Evolutionary conservation across 2,113 vertebrate species (phyloP).

Genomic region (Takifugu bimaculatus): DNA sequence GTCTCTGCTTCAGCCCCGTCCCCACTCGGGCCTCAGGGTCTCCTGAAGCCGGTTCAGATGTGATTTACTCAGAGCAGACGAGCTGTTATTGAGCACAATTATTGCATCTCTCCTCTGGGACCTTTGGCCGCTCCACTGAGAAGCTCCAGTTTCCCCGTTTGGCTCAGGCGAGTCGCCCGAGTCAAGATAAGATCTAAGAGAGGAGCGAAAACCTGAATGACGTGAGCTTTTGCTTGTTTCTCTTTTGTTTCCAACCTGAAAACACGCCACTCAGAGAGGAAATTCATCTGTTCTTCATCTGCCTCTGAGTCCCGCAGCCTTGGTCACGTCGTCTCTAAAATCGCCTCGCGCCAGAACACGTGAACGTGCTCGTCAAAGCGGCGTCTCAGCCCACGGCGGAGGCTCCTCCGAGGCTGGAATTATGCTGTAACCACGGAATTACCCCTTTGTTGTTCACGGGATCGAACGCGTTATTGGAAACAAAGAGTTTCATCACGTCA

Average conservation of each 20-base stretch:
- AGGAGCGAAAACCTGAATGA: neutral
- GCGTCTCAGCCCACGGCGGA: constrained; percentile 20
- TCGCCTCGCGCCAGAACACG: constrained; percentile 32
- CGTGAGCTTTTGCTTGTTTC: neutral
- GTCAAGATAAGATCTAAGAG: neutral
- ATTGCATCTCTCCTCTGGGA: neutral
- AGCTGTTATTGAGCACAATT: neutral
- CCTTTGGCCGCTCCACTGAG: neutral
- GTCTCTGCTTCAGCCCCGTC: no score
- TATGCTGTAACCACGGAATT: constrained; percentile 51
- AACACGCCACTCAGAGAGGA: neutral
- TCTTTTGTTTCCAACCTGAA: neutral
- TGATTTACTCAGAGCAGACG: no score
- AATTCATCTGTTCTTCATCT: constrained; percentile 12
- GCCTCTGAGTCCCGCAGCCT: constrained; percentile 46
- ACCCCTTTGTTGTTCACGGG: constrained; percentile 45
- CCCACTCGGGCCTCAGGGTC: no score
- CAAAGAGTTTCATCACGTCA: constrained; percentile 35
- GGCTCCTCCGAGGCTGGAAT: constrained; percentile 44
- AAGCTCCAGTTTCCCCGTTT: constrained; percentile 9
- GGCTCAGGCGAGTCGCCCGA: neutral
- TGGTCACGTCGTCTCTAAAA: constrained; percentile 41
- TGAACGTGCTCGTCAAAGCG: constrained; percentile 32
- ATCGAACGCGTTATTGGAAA: constrained; percentile 55
- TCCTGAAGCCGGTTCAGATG: no score